Conservation (phyloP, 2,113 vertebrate genomes). For the Lathamus discolor region DNA sequence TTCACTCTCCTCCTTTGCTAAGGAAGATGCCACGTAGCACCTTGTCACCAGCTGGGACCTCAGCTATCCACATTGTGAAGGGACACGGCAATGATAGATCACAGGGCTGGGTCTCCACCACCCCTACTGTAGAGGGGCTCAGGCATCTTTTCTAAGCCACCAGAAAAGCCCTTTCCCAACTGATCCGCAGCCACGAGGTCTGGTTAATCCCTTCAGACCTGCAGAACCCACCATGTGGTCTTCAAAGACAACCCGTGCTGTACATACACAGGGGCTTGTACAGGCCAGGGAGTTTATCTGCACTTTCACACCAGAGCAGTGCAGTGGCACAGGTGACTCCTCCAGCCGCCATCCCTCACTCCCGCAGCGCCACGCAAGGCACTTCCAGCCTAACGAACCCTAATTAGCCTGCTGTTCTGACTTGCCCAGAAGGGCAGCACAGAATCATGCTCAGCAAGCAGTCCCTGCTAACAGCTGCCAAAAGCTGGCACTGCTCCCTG, state of each 20-base stretch:
- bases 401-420: background rate
- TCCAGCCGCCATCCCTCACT: background rate
- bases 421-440: background rate
- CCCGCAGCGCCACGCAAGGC: rapidly evolving
- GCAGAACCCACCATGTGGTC: rapidly evolving
- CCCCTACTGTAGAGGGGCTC: background rate
- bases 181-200: background rate
- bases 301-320: background rate
- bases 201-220: background rate
- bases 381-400: background rate
- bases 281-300: background rate
- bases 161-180: background rate
- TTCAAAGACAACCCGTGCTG: background rate
- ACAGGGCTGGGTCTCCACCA: background rate
- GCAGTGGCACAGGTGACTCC: rapidly evolving
- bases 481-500: background rate
- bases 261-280: rapidly evolving
- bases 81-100: background rate
- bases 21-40: rapidly evolving
- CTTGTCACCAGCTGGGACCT: background rate
- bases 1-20: background rate
- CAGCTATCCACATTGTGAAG: rapidly evolving
- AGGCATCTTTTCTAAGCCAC: background rate
- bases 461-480: background rate
- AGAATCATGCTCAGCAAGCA: rapidly evolving